Conservation (phyloP, 2,888 invertebrate species). For the Nipponacmea schrenckii region DNA sequence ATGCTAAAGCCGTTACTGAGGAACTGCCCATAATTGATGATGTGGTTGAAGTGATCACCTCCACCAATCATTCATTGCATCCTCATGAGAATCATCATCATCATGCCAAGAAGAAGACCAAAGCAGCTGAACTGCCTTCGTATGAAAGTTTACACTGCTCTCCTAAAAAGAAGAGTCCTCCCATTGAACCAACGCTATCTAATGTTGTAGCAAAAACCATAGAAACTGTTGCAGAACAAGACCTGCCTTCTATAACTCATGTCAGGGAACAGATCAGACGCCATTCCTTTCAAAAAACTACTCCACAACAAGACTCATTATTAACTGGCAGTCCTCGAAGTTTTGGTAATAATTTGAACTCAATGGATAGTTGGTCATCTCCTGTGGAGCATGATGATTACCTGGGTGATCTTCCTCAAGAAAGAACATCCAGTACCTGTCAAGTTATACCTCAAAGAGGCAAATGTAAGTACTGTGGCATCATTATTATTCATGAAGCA, state of each 20-base stretch:
- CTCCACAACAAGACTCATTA: neutral
- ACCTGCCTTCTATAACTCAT: slow-evolving; percentile 23
- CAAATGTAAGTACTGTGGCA: neutral
- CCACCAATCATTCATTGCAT: neutral
- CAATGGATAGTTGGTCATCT: slow-evolving; percentile 57
- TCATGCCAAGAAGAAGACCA: neutral
- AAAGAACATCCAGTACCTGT: neutral
- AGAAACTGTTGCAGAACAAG: slow-evolving; percentile 33
- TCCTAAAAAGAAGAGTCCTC: slow-evolving; percentile 22
- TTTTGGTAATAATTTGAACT: slow-evolving; percentile 54
- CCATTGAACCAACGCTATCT: slow-evolving; percentile 38
- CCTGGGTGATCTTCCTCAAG: slow-evolving; percentile 15
- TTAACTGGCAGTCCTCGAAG: slow-evolving; percentile 17
- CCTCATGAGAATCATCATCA: neutral
- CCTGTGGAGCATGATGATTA: slow-evolving; percentile 42
- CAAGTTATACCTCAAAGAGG: slow-evolving; percentile 1
- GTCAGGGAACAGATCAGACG: too few species aligned
- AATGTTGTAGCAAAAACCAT: slow-evolving; percentile 38
- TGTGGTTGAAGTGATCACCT: neutral
- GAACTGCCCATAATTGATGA: neutral
- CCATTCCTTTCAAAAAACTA: neutral
- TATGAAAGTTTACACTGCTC: slow-evolving; percentile 30
- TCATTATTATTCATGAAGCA: neutral
- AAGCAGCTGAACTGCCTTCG: slow-evolving; percentile 13
- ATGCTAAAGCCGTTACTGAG: neutral